These are phyloP conservation scores for Dendrocincla fuliginosa DNA, from an alignment of 2,797 vertebrate species.

Conservation along the genomic window DNA sequence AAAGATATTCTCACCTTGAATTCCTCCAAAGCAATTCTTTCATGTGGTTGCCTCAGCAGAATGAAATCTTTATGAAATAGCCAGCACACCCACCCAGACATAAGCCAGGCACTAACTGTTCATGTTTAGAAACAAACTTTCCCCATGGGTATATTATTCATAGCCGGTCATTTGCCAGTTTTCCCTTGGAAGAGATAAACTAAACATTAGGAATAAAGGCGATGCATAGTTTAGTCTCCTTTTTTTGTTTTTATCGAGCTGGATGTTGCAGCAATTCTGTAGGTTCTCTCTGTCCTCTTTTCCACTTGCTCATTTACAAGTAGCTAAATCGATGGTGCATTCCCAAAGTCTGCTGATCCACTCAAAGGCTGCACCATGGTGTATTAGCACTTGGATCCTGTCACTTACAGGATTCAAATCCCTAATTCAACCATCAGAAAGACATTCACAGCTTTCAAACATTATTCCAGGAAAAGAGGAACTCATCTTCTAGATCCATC, in stretches of 20 bases:
- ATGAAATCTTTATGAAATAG: constrained; percentile 43
- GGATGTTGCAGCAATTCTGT: background rate
- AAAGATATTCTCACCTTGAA: constrained; percentile 58
- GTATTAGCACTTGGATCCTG: background rate
- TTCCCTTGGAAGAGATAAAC: constrained; percentile 45
- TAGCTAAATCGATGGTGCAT: background rate
- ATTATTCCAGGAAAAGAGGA: constrained; percentile 29
- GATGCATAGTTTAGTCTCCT: background rate
- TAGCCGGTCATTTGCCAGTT: constrained; percentile 41
- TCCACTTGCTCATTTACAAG: background rate
- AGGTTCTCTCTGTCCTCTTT: background rate
- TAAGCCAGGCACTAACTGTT: constrained; percentile 50
- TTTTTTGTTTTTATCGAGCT: background rate
- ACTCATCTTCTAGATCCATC: background rate
- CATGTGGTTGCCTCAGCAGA: constrained; percentile 53
- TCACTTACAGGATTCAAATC: background rate
- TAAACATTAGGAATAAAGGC: constrained; percentile 33
- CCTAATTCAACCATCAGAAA: background rate
- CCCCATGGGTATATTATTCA: constrained; percentile 65
- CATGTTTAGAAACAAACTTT: constrained; percentile 58
- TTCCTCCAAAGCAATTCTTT: constrained; percentile 55
- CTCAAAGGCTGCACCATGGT: background rate
- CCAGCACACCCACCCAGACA: constrained; percentile 53
- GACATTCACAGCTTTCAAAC: constrained; percentile 8
- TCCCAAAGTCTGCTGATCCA: background rate